phyloP scores from a whole-genome alignment of 2,797 vertebrate genomes.

The Hoplostethus atlanticus region DNA sequence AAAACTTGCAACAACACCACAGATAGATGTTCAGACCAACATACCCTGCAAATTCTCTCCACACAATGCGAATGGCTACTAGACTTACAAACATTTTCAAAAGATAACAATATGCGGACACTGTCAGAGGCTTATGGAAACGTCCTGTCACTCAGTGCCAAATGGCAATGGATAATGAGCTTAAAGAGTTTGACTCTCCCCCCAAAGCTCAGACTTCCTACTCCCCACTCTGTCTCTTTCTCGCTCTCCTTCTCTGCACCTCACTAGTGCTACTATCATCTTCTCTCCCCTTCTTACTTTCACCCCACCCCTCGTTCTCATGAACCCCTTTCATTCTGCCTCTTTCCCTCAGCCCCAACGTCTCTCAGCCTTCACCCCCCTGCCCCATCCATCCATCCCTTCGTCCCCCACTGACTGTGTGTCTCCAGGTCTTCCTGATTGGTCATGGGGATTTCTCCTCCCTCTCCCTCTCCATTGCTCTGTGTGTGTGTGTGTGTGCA shows the following conservation, averaged over 20 bases:
- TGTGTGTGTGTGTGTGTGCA: conserved; percentile 37
- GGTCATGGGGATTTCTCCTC: conserved; percentile 80
- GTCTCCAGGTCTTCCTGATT: conserved; percentile 78
- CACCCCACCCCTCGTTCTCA: conserved; percentile 43
- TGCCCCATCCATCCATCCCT: conserved; percentile 50
- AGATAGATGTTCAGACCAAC: not conserved
- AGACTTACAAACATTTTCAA: conserved; percentile 34
- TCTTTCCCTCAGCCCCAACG: conserved; percentile 21
- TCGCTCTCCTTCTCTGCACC: conserved; percentile 15
- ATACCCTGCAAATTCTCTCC: not conserved
- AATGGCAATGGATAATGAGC: conserved; percentile 47
- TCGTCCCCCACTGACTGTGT: conserved; percentile 64
- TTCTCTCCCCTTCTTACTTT: conserved; percentile 5
- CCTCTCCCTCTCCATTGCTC: conserved; percentile 22
- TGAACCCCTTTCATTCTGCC: conserved; percentile 26
- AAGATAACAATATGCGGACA: conserved; percentile 30
- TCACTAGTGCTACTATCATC: conserved; percentile 11
- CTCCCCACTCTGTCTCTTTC: not conserved
- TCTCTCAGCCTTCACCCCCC: conserved; percentile 49
- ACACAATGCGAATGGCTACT: not conserved
- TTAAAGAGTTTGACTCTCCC: conserved; percentile 39
- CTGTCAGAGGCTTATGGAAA: conserved; percentile 12
- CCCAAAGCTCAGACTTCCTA: conserved; percentile 14
- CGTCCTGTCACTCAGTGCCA: conserved; percentile 23
- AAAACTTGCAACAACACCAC: no score